Percentiles rank a stretch among this genome's conserved stretches.
These are phyloP conservation scores for Euglossa dilemma DNA, from an alignment of 1,140 invertebrate species.

Conservation along the genomic window DNA sequence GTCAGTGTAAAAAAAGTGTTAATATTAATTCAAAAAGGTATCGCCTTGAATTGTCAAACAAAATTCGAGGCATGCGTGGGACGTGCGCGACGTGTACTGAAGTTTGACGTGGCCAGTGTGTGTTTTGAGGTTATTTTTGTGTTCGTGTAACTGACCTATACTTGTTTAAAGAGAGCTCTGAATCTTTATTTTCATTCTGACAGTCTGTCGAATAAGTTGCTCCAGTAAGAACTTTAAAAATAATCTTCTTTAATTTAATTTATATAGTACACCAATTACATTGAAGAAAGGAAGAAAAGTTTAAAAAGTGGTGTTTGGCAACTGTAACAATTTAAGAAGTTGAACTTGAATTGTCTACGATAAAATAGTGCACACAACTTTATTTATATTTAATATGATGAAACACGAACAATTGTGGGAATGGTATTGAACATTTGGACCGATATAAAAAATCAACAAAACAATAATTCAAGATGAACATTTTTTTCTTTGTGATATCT, in stretches of 20 bases:
- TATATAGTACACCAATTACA: not conserved
- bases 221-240: not conserved
- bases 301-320: conserved; percentile 5
- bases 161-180: conserved; percentile 40
- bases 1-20: conserved; percentile 42
- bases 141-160: conserved; percentile 75
- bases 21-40: conserved; percentile 11
- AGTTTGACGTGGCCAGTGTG: conserved; percentile 63
- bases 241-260: not conserved
- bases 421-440: not conserved
- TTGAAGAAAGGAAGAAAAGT: not conserved
- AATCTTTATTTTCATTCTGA: conserved; percentile 70
- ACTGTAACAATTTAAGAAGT: not conserved
- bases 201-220: conserved; percentile 57
- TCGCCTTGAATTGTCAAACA: conserved; percentile 41
- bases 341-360: not conserved
- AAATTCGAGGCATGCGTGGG: conserved; percentile 53
- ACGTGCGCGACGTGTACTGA: conserved; percentile 37
- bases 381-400: not conserved
- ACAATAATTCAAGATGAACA: conserved; percentile 20
- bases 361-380: not conserved
- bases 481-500: conserved; percentile 22
- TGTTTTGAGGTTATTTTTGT: conserved; percentile 78
- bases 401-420: not conserved
- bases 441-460: not conserved